Evolutionary conservation across 2,113 vertebrate species (phyloP), one percentile per base, ranked within the genome.

Genomic region (Atherinomorus stipes): DNA sequence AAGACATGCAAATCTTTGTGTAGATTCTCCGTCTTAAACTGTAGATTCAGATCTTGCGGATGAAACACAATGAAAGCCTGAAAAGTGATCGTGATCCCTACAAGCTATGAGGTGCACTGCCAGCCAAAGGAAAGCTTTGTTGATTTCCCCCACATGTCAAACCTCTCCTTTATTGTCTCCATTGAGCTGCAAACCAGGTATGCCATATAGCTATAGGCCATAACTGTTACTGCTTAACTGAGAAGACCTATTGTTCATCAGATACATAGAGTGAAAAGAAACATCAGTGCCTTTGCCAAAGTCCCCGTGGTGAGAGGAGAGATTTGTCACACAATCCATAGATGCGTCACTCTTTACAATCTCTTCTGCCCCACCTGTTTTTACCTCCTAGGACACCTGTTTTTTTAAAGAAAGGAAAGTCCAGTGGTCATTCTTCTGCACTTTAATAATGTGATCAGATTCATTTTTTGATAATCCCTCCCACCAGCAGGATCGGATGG

Each of bases 271-370:
- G 80, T 65, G 61, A 77, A 85, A 87, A 53, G 28, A 11, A 64
- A 22, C 21, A 10, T 60, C 34, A 9, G 16, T 81, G 51, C 78
- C 79, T 72, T 59, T 74, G 45, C 71, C 56, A 74, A 84, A 87
- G 49, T 72, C 78, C 89, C 82, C 53, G 61, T 26, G 59, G 88
- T 81, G 54, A 84, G 61, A 80, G 70, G 64, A 63, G 73, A 80
- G 59, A 79, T 91, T 84, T 86, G 89, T 91, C 70, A 91, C 74
- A 59, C 21, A 85, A 89, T 86, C 74, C 65, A 65, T 10, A 19
- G 21, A 74, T 83, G 76, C 21, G 64, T 89, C 90, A 90, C 56
- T 47, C 50, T 21, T 56, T 60, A 58, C 26, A 51, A 31, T 64
- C n/a, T 68, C 54, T 56, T 50, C 28, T 18, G 18, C 71, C 47